A percentile compares a stretch with the other conserved stretches of the same genome.
These are phyloP conservation scores for Aplodontia rufa DNA, from an alignment of 2,113 vertebrate genomes.

Conservation along the genomic window DNA sequence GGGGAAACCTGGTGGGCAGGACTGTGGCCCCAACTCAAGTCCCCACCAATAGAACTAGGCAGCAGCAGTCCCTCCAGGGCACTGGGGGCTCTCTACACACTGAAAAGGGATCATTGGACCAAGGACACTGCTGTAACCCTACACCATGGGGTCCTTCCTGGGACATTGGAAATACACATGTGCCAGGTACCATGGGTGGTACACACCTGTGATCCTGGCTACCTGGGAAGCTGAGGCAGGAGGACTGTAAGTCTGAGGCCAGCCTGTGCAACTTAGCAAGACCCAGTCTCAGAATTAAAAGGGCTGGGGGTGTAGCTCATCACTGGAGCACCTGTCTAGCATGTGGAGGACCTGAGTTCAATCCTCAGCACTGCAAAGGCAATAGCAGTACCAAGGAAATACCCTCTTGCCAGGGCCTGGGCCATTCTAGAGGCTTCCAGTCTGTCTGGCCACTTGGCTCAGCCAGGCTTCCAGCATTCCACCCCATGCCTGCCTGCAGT, in stretches of 20 bases:
- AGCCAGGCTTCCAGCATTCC: background rate
- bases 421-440: background rate
- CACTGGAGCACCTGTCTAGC: background rate
- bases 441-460: background rate
- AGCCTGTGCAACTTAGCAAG: background rate
- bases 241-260: background rate
- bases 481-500: background rate
- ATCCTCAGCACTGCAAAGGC: background rate
- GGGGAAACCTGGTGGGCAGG: background rate
- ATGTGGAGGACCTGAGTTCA: background rate
- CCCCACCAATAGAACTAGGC: background rate
- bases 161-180: background rate
- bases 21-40: background rate
- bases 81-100: background rate
- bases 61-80: too few relatives aligned
- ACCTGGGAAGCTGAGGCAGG: background rate
- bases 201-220: background rate
- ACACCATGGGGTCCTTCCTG: background rate
- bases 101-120: background rate
- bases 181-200: background rate
- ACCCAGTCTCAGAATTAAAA: background rate
- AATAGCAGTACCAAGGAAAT: background rate
- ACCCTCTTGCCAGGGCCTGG: background rate
- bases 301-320: background rate
- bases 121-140: background rate